A percentile compares a stretch with the other conserved stretches of the same genome.
Evolutionary conservation across 2,113 vertebrate genomes (phyloP).

Genomic region (Scatophagus argus): DNA sequence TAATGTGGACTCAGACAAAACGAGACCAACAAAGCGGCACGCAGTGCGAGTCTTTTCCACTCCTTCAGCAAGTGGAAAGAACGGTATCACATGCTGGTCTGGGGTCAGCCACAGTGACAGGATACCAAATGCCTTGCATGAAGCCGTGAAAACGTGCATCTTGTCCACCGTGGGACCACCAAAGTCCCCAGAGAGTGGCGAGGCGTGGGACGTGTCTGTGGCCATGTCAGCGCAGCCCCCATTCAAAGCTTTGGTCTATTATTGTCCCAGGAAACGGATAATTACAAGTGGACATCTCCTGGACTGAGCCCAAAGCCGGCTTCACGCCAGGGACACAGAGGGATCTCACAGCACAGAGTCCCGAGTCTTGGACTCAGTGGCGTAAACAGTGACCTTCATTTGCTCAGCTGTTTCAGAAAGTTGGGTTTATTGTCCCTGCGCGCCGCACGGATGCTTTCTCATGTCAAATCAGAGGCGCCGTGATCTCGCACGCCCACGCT

Average conservation of each 20-base stretch:
- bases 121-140: conserved; percentile 8
- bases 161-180: conserved; percentile 29
- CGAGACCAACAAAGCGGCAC: no score
- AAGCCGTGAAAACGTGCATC: conserved; percentile 39
- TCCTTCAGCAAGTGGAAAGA: background rate
- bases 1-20: background rate
- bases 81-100: background rate
- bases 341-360: conserved; percentile 53
- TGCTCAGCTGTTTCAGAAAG: conserved; percentile 35
- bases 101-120: conserved; percentile 15
- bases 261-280: conserved; percentile 74
- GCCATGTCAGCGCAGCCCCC: conserved; percentile 61
- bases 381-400: conserved; percentile 44
- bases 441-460: conserved; percentile 33
- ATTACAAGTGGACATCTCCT: conserved; percentile 74
- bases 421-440: conserved; percentile 23
- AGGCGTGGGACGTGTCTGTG: conserved; percentile 74
- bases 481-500: conserved; percentile 15
- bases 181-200: conserved; percentile 17
- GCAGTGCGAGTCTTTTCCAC: background rate
- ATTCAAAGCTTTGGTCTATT: conserved; percentile 61
- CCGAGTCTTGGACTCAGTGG: conserved; percentile 18
- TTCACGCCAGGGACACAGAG: conserved; percentile 2
- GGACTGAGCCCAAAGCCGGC: conserved; percentile 49
- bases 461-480: conserved; percentile 34